phyloP scores from a whole-genome alignment of 2,888 invertebrate species.

The Microctonus aethiopoides region DNA sequence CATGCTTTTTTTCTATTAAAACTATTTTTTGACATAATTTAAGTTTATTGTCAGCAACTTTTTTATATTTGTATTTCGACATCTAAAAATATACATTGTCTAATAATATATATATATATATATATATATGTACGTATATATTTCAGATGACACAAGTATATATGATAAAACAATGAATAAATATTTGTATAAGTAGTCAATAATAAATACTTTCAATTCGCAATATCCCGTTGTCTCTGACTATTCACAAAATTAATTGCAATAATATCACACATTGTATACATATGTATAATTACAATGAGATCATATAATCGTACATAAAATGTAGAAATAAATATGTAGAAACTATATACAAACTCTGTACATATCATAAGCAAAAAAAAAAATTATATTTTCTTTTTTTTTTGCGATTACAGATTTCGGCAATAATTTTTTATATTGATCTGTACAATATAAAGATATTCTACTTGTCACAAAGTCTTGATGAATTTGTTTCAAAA shows the following conservation, averaged over 20 bases:
- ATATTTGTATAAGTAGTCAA: not conserved
- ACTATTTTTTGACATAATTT: not conserved
- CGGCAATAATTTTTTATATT: too few species aligned
- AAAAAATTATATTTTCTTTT: not conserved
- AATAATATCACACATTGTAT: not conserved
- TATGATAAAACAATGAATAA: not conserved
- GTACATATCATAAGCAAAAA: not conserved
- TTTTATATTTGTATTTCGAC: not conserved
- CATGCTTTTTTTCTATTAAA: too few species aligned
- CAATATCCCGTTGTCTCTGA: not conserved
- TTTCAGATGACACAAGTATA: too few species aligned
- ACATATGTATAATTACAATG: not conserved
- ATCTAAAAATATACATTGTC: not conserved
- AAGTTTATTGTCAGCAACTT: not conserved
- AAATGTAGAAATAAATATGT: not conserved
- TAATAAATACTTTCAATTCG: not conserved
- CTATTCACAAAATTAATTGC: not conserved
- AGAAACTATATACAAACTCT: not conserved
- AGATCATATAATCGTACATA: not conserved
- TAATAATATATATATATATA: too few species aligned
- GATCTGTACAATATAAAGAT: too few species aligned
- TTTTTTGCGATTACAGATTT: too few species aligned
- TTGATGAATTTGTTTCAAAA: too few species aligned
- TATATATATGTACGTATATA: too few species aligned
- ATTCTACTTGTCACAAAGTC: too few species aligned